These are phyloP conservation scores for Drosophila mettleri DNA, from an alignment of 2,888 invertebrate genomes.

Conservation along the genomic window DNA sequence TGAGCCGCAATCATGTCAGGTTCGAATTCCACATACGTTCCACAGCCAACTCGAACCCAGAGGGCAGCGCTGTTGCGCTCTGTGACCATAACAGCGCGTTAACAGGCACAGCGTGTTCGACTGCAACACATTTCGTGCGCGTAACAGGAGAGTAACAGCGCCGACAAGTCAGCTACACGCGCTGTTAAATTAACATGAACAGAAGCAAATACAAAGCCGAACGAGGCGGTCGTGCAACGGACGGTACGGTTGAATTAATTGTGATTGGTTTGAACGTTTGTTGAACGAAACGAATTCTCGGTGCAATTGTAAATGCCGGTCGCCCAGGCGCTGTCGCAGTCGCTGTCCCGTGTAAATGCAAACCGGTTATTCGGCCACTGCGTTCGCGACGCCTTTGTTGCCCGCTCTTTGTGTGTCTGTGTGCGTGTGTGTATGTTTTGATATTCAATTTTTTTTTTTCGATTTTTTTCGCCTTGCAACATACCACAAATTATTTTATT, in stretches of 20 bases:
- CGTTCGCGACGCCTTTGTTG: conserved; percentile 28
- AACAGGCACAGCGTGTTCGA: conserved; percentile 37
- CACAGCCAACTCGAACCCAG: conserved; percentile 51
- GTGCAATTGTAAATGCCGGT: conserved; percentile 56
- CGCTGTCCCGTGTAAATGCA: conserved; percentile 39
- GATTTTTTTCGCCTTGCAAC: conserved; percentile 10
- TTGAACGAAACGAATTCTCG: conserved; percentile 50
- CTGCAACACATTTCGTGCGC: conserved; percentile 26
- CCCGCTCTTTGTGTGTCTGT: not conserved
- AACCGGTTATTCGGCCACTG: conserved; percentile 51
- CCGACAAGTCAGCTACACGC: conserved; percentile 11
- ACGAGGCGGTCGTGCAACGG: conserved; percentile 57
- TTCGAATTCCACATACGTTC: conserved; percentile 53
- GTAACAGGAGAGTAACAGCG: conserved; percentile 18
- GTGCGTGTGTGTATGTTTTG: conserved; percentile 2
- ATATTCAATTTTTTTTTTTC: conserved; percentile 1
- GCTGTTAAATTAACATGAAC: conserved; percentile 37
- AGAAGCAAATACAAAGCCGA: conserved; percentile 62
- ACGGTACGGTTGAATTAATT: conserved; percentile 46
- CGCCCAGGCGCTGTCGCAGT: conserved; percentile 34
- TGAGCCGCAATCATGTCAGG: not conserved
- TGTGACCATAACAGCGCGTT: conserved; percentile 24
- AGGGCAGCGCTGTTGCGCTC: conserved; percentile 1
- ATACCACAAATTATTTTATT: conserved; percentile 34
- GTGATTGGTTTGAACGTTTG: conserved; percentile 27